Conservation (phyloP, 2,888 invertebrate species). For the Synanthedon myopaeformis region DNA sequence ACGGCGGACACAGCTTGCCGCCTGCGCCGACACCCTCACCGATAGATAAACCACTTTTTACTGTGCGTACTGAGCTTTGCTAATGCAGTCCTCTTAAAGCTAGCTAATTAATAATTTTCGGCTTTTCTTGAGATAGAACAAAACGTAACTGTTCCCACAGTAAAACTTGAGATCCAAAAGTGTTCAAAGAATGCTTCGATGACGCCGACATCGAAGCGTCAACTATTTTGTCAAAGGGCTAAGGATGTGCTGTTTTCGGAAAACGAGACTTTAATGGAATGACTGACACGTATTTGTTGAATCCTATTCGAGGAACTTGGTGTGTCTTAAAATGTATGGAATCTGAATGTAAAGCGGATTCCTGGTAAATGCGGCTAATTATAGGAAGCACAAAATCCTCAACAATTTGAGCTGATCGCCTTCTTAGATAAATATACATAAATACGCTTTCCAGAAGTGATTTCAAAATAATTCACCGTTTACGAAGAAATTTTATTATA, state of each 20-base stretch:
- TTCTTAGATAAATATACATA: neutral
- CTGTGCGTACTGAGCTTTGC: conserved; percentile 28
- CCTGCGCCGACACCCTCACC: conserved; percentile 33
- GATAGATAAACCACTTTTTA: conserved; percentile 51
- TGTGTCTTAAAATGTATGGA: conserved; percentile 39
- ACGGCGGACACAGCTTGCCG: conserved; percentile 49
- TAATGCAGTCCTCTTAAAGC: conserved; percentile 19
- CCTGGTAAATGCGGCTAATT: conserved; percentile 24
- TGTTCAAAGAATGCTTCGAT: neutral
- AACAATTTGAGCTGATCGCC: no score
- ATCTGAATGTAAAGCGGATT: conserved; percentile 32
- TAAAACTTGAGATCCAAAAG: no score
- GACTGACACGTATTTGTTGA: conserved; percentile 57
- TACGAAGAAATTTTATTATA: no score
- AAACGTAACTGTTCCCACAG: no score
- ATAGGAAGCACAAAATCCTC: conserved; percentile 3
- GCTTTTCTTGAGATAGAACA: no score
- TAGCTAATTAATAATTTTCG: conserved; percentile 13
- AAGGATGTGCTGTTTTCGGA: conserved; percentile 50
- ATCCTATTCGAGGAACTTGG: conserved; percentile 43
- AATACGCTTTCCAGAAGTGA: no score
- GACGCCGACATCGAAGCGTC: conserved; percentile 30
- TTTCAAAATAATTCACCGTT: no score
- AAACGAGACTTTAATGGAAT: conserved; percentile 60
- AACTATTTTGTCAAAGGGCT: conserved; percentile 52